phyloP scores from a whole-genome alignment of 2,113 vertebrate species.

The Empidonax alnorum region DNA sequence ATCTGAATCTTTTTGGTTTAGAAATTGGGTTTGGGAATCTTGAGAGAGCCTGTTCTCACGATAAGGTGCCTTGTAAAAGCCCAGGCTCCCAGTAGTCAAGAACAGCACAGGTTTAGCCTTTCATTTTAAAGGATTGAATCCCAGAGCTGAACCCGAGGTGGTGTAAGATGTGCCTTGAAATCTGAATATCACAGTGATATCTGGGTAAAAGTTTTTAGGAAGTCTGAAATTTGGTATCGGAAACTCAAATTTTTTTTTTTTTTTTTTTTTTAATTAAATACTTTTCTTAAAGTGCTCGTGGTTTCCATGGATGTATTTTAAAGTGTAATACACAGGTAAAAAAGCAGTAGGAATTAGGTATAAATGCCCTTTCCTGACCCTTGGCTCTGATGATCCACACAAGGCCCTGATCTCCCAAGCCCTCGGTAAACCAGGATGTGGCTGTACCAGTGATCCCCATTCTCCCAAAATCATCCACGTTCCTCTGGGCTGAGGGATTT shows the following conservation, averaged over 20 bases:
- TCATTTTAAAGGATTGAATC: background rate
- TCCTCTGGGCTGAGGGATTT: background rate
- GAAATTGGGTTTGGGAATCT: conserved; percentile 60
- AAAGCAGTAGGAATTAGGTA: background rate
- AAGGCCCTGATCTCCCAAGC: background rate
- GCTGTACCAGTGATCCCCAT: background rate
- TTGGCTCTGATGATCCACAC: background rate
- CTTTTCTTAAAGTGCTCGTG: background rate
- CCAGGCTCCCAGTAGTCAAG: background rate
- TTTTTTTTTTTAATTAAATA: background rate
- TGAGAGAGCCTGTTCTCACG: conserved; percentile 42
- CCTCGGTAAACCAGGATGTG: background rate
- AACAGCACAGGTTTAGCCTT: background rate
- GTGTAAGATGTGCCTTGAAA: background rate
- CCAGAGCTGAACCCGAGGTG: background rate
- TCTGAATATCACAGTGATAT: background rate
- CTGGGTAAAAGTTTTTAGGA: background rate
- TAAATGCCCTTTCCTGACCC: background rate
- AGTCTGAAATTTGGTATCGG: background rate
- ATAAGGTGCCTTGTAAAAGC: conserved; percentile 35
- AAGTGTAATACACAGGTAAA: background rate
- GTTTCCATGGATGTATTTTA: background rate
- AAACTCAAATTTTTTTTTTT: background rate
- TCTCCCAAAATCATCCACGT: background rate
- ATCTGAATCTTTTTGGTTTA: conserved; percentile 59